Conservation (phyloP, 2,113 vertebrate species). For the Pseudois nayaur region DNA sequence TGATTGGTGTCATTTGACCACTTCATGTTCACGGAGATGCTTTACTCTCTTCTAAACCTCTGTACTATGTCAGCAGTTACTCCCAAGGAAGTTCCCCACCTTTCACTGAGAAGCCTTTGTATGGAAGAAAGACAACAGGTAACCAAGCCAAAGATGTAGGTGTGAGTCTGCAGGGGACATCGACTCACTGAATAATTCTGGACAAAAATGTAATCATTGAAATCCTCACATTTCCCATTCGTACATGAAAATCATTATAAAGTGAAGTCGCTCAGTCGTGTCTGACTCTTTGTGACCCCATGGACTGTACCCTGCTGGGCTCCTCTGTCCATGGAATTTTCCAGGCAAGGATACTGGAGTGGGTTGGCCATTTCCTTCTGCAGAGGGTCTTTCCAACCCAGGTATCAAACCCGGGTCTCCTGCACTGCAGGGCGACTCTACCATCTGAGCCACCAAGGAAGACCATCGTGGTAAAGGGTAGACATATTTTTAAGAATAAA, state of each 20-base stretch:
- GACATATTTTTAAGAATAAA: background rate
- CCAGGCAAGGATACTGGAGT: background rate
- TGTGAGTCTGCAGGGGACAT: too few species aligned
- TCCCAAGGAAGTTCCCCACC: fast-evolving
- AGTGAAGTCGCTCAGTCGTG: fast-evolving
- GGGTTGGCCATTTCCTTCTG: background rate
- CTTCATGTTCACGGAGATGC: fast-evolving
- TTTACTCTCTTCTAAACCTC: background rate
- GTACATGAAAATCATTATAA: background rate
- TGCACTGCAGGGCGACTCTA: background rate
- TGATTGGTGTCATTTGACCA: too few species aligned
- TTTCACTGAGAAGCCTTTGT: background rate
- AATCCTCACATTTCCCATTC: background rate
- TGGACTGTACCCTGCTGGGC: background rate
- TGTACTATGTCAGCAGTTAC: fast-evolving
- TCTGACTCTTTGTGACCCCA: background rate
- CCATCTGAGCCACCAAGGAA: background rate
- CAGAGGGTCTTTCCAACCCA: background rate
- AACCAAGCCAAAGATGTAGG: background rate
- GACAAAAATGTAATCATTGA: background rate
- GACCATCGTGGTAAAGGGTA: background rate
- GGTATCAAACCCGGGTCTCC: background rate
- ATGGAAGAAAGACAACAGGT: background rate
- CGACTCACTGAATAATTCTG: background rate
- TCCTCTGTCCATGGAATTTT: background rate